phyloP scores from a whole-genome alignment of 2,888 invertebrate genomes.

The Campoplex capitator region DNA sequence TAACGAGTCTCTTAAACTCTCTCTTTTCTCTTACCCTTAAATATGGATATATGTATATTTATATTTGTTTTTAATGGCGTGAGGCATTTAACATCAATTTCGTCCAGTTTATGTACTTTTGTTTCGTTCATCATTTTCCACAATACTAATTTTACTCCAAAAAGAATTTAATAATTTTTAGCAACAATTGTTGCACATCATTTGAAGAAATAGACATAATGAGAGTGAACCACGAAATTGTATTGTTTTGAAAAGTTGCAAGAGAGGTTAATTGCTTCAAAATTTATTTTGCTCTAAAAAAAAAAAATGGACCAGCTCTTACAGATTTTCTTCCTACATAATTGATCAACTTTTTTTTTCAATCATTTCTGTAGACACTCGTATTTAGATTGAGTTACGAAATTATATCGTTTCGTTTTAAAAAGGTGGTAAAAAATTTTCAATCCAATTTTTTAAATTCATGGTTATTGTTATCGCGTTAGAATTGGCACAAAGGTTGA shows the following conservation, averaged over 20 bases:
- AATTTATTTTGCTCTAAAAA: background rate
- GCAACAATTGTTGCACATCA: background rate
- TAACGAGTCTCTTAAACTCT: slow-evolving; percentile 37
- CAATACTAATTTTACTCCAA: background rate
- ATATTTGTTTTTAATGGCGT: background rate
- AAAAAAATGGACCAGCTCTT: background rate
- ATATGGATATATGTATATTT: slow-evolving; percentile 29
- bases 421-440: no score
- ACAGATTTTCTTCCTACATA: background rate
- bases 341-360: background rate
- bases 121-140: no score
- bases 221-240: background rate
- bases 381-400: no score
- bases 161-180: background rate
- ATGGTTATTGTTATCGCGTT: no score
- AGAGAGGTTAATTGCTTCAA: background rate
- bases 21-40: slow-evolving; percentile 10
- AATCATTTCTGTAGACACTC: background rate
- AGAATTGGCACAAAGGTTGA: no score
- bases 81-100: slow-evolving; percentile 5
- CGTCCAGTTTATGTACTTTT: background rate
- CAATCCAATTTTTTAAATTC: no score
- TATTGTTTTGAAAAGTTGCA: background rate
- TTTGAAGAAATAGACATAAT: background rate
- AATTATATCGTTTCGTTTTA: background rate